Conservation (phyloP, 1,140 invertebrate genomes). For the Gonatopus flavifemur region DNA sequence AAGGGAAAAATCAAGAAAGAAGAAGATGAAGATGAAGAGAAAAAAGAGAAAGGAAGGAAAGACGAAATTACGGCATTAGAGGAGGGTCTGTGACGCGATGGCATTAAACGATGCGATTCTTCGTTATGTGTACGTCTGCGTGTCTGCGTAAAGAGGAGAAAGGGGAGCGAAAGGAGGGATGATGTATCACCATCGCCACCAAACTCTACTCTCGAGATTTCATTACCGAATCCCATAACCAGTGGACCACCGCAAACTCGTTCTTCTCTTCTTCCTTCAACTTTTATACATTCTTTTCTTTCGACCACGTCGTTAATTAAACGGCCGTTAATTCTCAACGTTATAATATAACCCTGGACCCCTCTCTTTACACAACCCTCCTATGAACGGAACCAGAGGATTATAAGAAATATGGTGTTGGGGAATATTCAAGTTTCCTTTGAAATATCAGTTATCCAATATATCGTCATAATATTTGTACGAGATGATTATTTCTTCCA, state of each 20-base stretch:
- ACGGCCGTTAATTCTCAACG: too few relatives aligned
- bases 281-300: too few relatives aligned
- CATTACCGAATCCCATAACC: constrained; percentile 39
- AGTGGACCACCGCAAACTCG: constrained; percentile 18
- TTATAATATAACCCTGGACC: too few relatives aligned
- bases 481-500: too few relatives aligned
- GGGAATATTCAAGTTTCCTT: too few relatives aligned
- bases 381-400: too few relatives aligned
- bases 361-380: too few relatives aligned
- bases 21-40: constrained; percentile 17
- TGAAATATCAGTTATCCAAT: too few relatives aligned
- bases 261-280: constrained; percentile 6
- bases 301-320: too few relatives aligned
- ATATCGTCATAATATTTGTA: too few relatives aligned
- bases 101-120: constrained; percentile 28
- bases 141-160: neutral
- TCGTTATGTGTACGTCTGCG: neutral
- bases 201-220: constrained; percentile 30
- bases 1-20: constrained; percentile 26
- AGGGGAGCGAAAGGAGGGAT: constrained; percentile 18
- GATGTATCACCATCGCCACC: constrained; percentile 32
- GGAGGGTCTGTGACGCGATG: constrained; percentile 17
- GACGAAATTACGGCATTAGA: constrained; percentile 44
- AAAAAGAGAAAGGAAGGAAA: constrained; percentile 3
- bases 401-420: too few relatives aligned